These are phyloP conservation scores for Dicrurus megarhynchus DNA, from an alignment of 2,113 vertebrate species.

Conservation along the genomic window DNA sequence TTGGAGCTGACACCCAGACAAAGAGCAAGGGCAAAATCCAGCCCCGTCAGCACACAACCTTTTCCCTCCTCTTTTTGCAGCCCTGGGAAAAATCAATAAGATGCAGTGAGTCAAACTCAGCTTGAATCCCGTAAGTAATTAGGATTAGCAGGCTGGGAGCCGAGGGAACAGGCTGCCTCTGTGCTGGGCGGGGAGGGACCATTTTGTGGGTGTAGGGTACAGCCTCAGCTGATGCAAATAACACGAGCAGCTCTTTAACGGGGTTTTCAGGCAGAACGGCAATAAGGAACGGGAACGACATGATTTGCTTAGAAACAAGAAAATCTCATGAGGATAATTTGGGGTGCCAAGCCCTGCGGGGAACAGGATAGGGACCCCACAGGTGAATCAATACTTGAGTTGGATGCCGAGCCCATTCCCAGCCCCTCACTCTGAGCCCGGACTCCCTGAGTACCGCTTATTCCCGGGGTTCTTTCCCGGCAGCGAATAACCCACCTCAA, in stretches of 20 bases:
- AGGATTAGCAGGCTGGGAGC: conserved; percentile 20
- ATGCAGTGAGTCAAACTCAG: conserved; percentile 46
- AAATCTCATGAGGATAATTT: background rate
- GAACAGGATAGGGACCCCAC: background rate
- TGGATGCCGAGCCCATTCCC: background rate
- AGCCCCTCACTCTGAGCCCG: background rate
- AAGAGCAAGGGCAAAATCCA: conserved; percentile 40
- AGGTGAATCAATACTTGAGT: background rate
- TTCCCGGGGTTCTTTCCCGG: background rate
- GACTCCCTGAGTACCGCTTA: background rate
- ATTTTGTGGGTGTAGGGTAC: conserved; percentile 1
- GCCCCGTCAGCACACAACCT: background rate
- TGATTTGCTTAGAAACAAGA: background rate
- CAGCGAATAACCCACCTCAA: background rate
- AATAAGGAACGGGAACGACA: background rate
- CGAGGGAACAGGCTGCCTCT: background rate
- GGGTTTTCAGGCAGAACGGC: background rate
- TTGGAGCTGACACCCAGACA: background rate
- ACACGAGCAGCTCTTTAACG: background rate
- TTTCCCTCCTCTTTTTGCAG: conserved; percentile 12
- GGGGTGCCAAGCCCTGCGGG: background rate
- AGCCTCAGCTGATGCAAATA: background rate
- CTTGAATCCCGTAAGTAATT: conserved; percentile 36
- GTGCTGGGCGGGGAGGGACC: background rate
- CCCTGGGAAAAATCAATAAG: conserved; percentile 46